A percentile compares a stretch with the other conserved stretches of the same genome.
phyloP scores from a whole-genome alignment of 1,140 invertebrate species.

The Panagrolaimus sp. region DNA sequence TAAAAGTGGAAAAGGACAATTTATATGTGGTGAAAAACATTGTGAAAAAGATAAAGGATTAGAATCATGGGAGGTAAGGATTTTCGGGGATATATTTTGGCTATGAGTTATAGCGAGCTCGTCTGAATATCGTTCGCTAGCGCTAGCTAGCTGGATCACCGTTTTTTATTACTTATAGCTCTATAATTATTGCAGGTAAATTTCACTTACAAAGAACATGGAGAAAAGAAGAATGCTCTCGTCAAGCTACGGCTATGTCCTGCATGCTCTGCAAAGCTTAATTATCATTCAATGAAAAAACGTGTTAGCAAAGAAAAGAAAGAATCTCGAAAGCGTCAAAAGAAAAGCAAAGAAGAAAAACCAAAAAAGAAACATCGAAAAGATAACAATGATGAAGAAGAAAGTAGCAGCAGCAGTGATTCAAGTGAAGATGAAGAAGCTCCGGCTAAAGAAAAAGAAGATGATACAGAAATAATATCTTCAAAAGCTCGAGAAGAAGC shows the following conservation, averaged over 20 bases:
- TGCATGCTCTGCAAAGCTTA: constrained; percentile 86
- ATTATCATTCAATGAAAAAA: constrained; percentile 65
- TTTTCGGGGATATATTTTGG: too few relatives aligned
- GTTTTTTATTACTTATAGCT: not conserved
- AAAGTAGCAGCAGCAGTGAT: constrained; percentile 1
- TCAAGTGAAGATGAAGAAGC: not conserved
- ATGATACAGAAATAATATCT: constrained; percentile 4
- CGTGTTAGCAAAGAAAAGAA: constrained; percentile 66
- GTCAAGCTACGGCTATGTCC: constrained; percentile 86
- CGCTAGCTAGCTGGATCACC: too few relatives aligned
- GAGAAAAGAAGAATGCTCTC: constrained; percentile 82
- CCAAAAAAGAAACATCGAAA: constrained; percentile 57
- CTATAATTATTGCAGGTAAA: constrained; percentile 62
- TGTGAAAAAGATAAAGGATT: constrained; percentile 67
- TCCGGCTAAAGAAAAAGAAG: constrained; percentile 18
- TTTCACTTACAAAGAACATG: constrained; percentile 83
- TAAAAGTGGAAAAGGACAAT: constrained; percentile 81
- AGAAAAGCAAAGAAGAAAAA: constrained; percentile 58
- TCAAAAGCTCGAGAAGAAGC: constrained; percentile 48
- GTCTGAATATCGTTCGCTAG: too few relatives aligned
- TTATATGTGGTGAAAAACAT: constrained; percentile 79
- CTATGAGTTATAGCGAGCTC: too few relatives aligned
- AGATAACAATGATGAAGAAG: not conserved
- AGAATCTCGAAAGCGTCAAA: constrained; percentile 61
- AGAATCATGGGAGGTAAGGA: constrained; percentile 86